phyloP scores from a whole-genome alignment of 2,797 vertebrate species.

The Cryptoblepharus egeriae region DNA sequence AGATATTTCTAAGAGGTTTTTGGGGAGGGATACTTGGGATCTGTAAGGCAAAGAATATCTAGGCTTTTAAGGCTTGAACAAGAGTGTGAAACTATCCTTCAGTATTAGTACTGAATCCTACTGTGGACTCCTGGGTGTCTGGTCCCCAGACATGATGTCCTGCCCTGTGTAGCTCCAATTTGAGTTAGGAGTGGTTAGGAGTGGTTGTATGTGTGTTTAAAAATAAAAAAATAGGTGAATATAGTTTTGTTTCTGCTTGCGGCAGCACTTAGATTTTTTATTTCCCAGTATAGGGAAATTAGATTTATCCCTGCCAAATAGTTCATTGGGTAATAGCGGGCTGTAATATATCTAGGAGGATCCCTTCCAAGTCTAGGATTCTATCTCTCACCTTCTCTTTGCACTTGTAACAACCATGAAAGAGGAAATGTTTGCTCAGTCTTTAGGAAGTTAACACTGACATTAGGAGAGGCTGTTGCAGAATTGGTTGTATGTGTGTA shows the following conservation, averaged over 20 bases:
- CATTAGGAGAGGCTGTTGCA: background rate
- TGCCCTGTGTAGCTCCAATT: background rate
- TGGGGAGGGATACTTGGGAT: background rate
- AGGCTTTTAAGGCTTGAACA: background rate
- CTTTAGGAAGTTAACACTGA: slow-evolving; percentile 23
- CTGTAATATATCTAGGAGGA: too few species aligned
- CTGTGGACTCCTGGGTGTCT: background rate
- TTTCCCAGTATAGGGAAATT: background rate
- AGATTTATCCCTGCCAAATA: background rate
- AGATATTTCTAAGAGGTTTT: background rate
- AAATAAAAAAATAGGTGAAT: background rate
- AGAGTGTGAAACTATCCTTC: background rate
- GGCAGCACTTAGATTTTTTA: background rate
- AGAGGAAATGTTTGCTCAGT: too few species aligned
- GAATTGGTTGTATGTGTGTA: background rate
- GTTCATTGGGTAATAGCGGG: background rate
- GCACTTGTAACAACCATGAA: background rate
- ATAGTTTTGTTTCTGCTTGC: background rate
- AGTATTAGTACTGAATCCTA: slow-evolving; percentile 1
- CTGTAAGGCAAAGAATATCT: background rate
- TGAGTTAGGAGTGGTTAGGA: background rate
- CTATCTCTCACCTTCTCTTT: too few species aligned
- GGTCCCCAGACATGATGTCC: background rate
- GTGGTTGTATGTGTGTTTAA: too few species aligned
- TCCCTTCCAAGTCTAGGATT: too few species aligned